Conservation (phyloP, 1,140 invertebrate genomes). For the Centruroides sculpturatus region DNA sequence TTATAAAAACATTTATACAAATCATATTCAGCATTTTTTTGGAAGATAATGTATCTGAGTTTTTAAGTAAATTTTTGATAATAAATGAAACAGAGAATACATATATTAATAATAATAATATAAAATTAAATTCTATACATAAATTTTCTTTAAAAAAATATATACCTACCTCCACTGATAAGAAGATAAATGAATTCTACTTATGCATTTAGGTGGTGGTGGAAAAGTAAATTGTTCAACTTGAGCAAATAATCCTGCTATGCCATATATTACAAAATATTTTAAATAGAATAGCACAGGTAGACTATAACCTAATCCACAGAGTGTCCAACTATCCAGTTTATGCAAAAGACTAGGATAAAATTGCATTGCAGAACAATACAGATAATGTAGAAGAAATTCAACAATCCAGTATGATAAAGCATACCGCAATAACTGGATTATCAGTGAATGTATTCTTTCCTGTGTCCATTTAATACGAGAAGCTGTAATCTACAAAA, state of each 20-base stretch:
- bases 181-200: slow-evolving; percentile 11
- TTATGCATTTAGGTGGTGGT: slow-evolving; percentile 17
- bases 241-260: slow-evolving; percentile 5
- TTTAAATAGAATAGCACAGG: slow-evolving; percentile 18
- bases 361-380: slow-evolving; percentile 15
- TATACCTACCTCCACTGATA: slow-evolving; percentile 13
- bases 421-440: too few species aligned
- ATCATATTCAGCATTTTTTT: too few species aligned
- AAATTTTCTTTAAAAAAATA: background rate
- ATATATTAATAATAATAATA: too few species aligned
- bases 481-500: too few species aligned
- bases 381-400: slow-evolving; percentile 15
- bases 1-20: too few species aligned
- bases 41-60: too few species aligned
- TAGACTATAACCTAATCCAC: slow-evolving; percentile 18
- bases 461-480: too few species aligned
- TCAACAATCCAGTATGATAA: slow-evolving; percentile 6
- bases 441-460: too few species aligned
- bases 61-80: too few species aligned
- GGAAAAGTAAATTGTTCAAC: slow-evolving; percentile 15
- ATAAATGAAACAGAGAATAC: too few species aligned
- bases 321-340: slow-evolving; percentile 14
- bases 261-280: slow-evolving; percentile 18
- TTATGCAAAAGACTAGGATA: slow-evolving; percentile 5
- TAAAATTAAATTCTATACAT: background rate